A percentile compares a stretch with the other conserved stretches of the same genome.
These are phyloP conservation scores for Micoletzkya japonica DNA, from an alignment of 2,888 invertebrate species.

Conservation along the genomic window DNA sequence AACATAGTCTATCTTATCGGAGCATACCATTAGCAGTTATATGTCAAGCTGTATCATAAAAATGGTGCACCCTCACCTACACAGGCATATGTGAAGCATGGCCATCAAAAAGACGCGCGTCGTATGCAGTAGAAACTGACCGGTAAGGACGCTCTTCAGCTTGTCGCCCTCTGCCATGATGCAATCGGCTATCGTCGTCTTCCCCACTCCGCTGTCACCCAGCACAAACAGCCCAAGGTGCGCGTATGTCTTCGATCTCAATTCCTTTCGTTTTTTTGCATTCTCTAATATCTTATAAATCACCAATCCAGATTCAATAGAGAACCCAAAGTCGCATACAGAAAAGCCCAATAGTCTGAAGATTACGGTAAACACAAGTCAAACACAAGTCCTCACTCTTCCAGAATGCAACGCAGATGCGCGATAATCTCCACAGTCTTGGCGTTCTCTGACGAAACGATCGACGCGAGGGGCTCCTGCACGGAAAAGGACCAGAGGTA, in stretches of 20 bases:
- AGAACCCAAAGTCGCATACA: no score
- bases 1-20: no score
- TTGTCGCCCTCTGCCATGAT: conserved; percentile 4
- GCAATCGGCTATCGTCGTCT: conserved; percentile 77
- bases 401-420: conserved; percentile 78
- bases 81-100: no score
- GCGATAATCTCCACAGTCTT: conserved; percentile 91
- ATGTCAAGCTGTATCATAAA: neutral
- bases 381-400: no score
- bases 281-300: no score
- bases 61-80: neutral
- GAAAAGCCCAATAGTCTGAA: neutral
- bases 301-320: no score
- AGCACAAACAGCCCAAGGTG: conserved; percentile 80
- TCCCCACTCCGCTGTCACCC: conserved; percentile 77
- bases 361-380: conserved; percentile 41
- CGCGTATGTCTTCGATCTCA: conserved; percentile 83
- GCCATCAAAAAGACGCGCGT: no score
- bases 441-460: conserved; percentile 87
- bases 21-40: no score
- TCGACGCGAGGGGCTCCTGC: conserved; percentile 86
- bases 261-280: no score
- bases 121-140: neutral
- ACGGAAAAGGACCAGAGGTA: no score
- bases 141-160: neutral